phyloP scores from a whole-genome alignment of 2,797 vertebrate species.

The Eospalax fontanierii region DNA sequence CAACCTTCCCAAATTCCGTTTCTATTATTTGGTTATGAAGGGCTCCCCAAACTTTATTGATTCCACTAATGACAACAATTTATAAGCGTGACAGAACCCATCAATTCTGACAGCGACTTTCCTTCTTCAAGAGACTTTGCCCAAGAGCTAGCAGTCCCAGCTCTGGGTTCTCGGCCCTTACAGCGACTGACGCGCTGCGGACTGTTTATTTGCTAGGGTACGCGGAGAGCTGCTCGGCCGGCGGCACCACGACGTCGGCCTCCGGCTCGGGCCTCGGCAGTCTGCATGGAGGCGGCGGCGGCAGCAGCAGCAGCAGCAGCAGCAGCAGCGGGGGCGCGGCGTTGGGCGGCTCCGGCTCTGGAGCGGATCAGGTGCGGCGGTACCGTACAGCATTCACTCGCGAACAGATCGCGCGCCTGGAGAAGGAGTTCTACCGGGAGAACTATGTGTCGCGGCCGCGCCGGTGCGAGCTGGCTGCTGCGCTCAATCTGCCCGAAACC shows the following conservation, averaged over 20 bases:
- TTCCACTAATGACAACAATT: conserved; percentile 84
- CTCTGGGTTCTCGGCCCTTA: neutral
- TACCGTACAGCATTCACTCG: conserved; percentile 94
- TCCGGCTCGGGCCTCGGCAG: conserved; percentile 90
- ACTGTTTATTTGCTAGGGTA: conserved; percentile 90
- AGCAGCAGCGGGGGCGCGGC: conserved; percentile 88
- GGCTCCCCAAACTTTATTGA: conserved; percentile 85
- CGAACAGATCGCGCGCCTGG: conserved; percentile 93
- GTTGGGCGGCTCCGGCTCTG: conserved; percentile 93
- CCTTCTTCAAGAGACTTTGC: neutral
- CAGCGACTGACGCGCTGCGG: conserved; percentile 55
- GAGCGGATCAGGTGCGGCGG: conserved; percentile 94
- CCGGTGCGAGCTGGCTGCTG: conserved; percentile 97
- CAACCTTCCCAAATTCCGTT: neutral
- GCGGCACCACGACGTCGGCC: conserved; percentile 92
- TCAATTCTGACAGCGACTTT: conserved; percentile 76
- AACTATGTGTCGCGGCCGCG: conserved; percentile 97
- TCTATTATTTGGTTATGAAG: conserved; percentile 82
- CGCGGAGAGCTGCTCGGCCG: conserved; percentile 94
- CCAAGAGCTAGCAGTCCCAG: neutral
- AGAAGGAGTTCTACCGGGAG: conserved; percentile 95
- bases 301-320: conserved; percentile 88
- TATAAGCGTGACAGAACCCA: conserved; percentile 87
- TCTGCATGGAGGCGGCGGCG: conserved; percentile 91
- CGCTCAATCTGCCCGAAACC: conserved; percentile 98